Base-by-base conservation (phyloP, 2,113 vertebrate genomes). In the Bufo bufo region DNA sequence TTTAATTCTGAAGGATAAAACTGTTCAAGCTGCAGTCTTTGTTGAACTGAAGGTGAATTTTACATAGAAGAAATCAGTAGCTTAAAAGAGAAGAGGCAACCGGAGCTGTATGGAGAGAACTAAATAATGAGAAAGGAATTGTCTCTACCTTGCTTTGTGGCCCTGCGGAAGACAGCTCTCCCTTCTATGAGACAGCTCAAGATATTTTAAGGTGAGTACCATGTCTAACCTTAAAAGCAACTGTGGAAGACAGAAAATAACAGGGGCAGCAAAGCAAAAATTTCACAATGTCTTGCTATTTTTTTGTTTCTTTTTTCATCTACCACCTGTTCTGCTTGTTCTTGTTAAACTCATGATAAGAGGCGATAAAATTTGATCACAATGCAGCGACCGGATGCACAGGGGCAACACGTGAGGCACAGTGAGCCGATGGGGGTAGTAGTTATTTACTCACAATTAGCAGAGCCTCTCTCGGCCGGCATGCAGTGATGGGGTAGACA, bases 41-140 rank as follows among this genome's bases (percentile, higher is more conserved):
- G 49, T 77, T 77, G 75, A 77, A 52, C 47, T 50, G 75, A 47
- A 74, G 71, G 71, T 74, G 49, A 52, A n/a, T 77, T n/a, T 52
- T 52, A 20, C 49, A 77, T 52, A 52, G 47, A 17, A n/a, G 75
- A 52, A 52, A 77, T 50, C 47, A 77, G 75, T 77, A n/a, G 49
- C 11, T 20, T 52, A 77, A 43, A 74, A 74, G 71, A 74, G 19
- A 74, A 47, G 71, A 16, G 71, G 71, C 43, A 74, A 74, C 9
- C 13, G 49, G 14, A 17, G 43, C 23, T 4, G 23, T 47, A 74
- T 49, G 45, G 71, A 47, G 19, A 74, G 14, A 16, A 47, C 45
- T 74, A 47, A 16, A 74, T 74, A 74, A 74, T 74, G 71, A 74
- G 71, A 13, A 17, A 74, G 71, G 43, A 74, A 12, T 23, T 47